Conservation (phyloP, 2,113 vertebrate genomes). For the Glaucidium brasilianum region DNA sequence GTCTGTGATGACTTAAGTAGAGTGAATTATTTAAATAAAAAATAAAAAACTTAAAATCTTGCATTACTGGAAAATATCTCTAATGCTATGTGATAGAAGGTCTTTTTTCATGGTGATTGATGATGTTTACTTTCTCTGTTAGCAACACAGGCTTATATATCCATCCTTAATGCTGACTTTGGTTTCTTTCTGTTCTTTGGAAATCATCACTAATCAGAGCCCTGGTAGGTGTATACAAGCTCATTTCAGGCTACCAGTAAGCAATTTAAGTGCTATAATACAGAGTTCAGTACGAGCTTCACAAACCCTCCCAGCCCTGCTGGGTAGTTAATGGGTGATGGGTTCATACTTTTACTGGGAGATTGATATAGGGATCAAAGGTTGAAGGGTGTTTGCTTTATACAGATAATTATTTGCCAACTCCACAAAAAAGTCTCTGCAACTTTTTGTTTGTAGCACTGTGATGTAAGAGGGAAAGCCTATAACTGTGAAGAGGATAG, state of each 20-base stretch:
- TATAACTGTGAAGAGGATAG: not conserved
- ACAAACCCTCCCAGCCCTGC: not conserved
- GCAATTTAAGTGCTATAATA: not conserved
- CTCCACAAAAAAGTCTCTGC: not conserved
- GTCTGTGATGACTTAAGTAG: not conserved
- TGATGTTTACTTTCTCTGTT: not conserved
- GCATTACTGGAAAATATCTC: not conserved
- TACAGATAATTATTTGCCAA: not conserved
- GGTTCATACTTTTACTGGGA: not conserved
- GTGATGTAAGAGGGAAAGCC: not conserved
- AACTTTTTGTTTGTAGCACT: not conserved
- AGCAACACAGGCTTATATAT: not conserved
- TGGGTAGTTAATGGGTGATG: not conserved
- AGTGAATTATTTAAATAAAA: not conserved
- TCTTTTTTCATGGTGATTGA: not conserved
- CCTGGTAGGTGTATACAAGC: not conserved
- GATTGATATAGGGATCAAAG: not conserved
- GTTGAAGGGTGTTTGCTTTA: not conserved
- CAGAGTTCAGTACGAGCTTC: not conserved
- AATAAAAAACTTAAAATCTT: not conserved
- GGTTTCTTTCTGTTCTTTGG: not conserved
- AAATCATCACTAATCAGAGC: not conserved
- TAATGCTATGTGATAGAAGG: not conserved
- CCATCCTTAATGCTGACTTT: not conserved
- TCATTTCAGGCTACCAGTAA: not conserved